Percentiles rank a stretch among this genome's conserved stretches.
Evolutionary conservation across 2,113 vertebrate species (phyloP).

Genomic region (Mionectes macconnelli): DNA sequence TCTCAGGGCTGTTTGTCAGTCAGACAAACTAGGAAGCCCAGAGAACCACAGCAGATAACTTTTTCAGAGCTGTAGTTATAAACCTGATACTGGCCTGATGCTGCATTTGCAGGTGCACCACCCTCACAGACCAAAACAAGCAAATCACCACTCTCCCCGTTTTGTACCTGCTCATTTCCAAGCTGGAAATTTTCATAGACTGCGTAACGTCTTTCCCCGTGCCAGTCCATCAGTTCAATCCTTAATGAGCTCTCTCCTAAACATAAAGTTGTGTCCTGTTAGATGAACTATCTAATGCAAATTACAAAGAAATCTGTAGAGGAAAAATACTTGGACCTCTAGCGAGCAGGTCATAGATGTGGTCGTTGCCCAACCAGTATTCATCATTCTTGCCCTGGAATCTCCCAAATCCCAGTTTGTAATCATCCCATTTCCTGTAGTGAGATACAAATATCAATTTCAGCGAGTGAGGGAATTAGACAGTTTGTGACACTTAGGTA

Average conservation of each 20-base stretch:
- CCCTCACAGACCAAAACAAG: background rate
- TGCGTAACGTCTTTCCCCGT: slow-evolving; percentile 77
- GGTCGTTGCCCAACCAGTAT: slow-evolving; percentile 90
- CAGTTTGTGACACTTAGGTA: background rate
- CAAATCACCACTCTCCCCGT: background rate
- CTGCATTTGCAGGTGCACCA: background rate
- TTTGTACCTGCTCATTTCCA: slow-evolving; percentile 76
- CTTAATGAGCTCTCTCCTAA: slow-evolving; percentile 83
- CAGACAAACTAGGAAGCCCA: background rate
- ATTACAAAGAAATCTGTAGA: background rate
- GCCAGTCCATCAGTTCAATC: slow-evolving; percentile 90
- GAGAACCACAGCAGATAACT: background rate
- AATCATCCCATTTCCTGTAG: slow-evolving; percentile 87
- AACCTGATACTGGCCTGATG: background rate
- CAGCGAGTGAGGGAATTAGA: background rate
- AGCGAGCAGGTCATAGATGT: slow-evolving; percentile 79
- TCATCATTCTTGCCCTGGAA: slow-evolving; percentile 86
- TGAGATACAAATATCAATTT: background rate
- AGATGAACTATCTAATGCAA: background rate
- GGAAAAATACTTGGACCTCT: slow-evolving; percentile 68
- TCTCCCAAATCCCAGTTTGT: slow-evolving; percentile 87
- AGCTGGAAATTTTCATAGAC: slow-evolving; percentile 86
- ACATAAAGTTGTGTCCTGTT: background rate
- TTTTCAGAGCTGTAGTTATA: background rate
- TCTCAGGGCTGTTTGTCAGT: background rate